phyloP scores from a whole-genome alignment of 2,888 invertebrate genomes.

The Strigamia maritima region DNA sequence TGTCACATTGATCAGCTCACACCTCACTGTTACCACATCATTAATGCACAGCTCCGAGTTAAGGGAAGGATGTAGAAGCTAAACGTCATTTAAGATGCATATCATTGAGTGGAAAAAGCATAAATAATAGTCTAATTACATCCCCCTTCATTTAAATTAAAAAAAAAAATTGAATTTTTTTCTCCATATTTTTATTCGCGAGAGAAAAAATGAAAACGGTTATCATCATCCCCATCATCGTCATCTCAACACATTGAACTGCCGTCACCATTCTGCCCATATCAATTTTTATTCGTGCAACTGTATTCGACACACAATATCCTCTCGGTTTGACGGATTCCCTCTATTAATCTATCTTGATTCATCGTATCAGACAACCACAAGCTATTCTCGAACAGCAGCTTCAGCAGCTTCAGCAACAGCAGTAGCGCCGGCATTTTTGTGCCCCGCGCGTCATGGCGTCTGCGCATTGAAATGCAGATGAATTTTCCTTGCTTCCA shows the following conservation, averaged over 20 bases:
- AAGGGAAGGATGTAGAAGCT: neutral
- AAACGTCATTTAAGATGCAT: conserved; percentile 8
- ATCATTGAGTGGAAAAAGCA: neutral
- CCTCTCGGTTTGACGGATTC: neutral
- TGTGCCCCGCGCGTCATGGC: conserved; percentile 35
- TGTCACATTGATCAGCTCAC: conserved; percentile 34
- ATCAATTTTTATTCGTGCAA: neutral
- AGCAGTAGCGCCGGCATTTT: conserved; percentile 32
- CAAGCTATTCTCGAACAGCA: neutral
- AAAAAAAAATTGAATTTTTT: too few species aligned
- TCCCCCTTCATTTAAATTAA: neutral
- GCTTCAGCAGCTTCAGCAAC: neutral
- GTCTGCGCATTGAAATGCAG: conserved; percentile 37
- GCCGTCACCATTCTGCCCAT: neutral
- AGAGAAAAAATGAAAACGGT: too few species aligned
- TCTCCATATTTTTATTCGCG: too few species aligned
- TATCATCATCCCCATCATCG: too few species aligned
- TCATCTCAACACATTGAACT: neutral
- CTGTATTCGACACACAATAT: neutral
- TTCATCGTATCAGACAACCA: neutral
- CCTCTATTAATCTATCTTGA: neutral
- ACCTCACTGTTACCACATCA: conserved; percentile 32
- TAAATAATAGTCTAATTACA: neutral
- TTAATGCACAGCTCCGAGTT: conserved; percentile 20
- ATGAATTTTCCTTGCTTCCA: neutral